Evolutionary conservation across 2,888 invertebrate species (phyloP).

Genomic region (Syritta pipiens): DNA sequence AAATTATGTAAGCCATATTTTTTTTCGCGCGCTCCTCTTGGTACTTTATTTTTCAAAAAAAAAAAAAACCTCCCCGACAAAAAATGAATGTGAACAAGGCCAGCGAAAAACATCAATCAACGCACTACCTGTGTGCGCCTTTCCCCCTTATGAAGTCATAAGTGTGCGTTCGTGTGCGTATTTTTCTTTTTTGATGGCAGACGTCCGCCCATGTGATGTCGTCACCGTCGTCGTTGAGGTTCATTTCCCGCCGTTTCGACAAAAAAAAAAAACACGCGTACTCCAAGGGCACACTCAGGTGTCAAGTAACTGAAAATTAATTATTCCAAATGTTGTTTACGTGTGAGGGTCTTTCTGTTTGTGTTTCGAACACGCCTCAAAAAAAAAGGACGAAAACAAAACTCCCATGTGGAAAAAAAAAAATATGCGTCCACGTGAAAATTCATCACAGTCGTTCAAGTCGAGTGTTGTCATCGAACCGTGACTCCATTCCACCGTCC

Average conservation of each 20-base stretch:
- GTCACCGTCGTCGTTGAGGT: slow-evolving; percentile 40
- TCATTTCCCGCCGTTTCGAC: slow-evolving; percentile 21
- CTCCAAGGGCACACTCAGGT: slow-evolving; percentile 64
- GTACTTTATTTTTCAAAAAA: slow-evolving; percentile 12
- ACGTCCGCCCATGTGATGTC: slow-evolving; percentile 43
- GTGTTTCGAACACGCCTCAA: slow-evolving; percentile 50
- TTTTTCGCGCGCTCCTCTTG: slow-evolving; percentile 5
- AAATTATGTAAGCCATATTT: slow-evolving; percentile 58
- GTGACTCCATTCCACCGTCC: slow-evolving; percentile 59
- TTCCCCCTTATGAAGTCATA: slow-evolving; percentile 60
- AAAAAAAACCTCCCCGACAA: slow-evolving; percentile 14
- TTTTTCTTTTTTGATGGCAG: no score
- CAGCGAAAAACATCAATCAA: slow-evolving; percentile 58
- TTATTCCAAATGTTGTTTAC: slow-evolving; percentile 57
- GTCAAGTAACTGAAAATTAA: slow-evolving; percentile 67
- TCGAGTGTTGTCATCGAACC: slow-evolving; percentile 55
- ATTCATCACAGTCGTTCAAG: slow-evolving; percentile 45
- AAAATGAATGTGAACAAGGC: slow-evolving; percentile 23
- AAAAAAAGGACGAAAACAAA: slow-evolving; percentile 21
- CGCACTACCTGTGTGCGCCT: slow-evolving; percentile 24
- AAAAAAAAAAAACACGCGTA: slow-evolving; percentile 41
- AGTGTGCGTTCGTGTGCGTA: no score
- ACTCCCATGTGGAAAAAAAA: background rate
- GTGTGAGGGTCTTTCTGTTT: no score
- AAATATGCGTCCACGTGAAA: slow-evolving; percentile 15